These are phyloP conservation scores for Adelges cooleyi DNA, from an alignment of 1,140 invertebrate species.

Conservation along the genomic window DNA sequence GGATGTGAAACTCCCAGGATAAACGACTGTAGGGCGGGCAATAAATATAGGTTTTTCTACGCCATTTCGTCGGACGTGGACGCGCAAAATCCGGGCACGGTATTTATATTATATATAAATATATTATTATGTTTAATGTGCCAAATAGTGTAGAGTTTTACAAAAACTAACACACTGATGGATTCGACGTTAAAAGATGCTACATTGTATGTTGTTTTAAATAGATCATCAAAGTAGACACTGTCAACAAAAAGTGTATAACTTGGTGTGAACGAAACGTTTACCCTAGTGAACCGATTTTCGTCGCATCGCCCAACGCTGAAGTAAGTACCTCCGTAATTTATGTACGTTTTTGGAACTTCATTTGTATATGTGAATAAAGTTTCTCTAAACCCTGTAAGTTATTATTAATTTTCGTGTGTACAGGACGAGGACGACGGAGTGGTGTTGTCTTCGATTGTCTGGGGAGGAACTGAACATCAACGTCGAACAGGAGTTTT, in stretches of 20 bases:
- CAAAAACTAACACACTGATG: no score
- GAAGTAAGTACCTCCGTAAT: conserved; percentile 41
- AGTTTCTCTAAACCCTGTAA: neutral
- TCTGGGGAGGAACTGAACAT: conserved; percentile 47
- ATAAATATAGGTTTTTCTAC: conserved; percentile 70
- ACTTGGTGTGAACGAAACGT: conserved; percentile 60
- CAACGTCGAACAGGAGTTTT: conserved; percentile 52
- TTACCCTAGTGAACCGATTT: conserved; percentile 79
- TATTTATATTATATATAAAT: no score
- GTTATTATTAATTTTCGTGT: neutral
- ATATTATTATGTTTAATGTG: no score
- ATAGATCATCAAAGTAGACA: conserved; percentile 71
- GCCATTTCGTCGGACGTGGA: conserved; percentile 80
- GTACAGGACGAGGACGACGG: conserved; percentile 60
- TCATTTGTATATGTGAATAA: neutral
- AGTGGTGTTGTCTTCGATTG: conserved; percentile 53
- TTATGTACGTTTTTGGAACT: neutral
- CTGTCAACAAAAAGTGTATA: conserved; percentile 46
- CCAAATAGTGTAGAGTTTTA: no score
- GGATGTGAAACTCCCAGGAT: conserved; percentile 76
- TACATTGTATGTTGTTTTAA: conserved; percentile 32
- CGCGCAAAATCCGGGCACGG: conserved; percentile 62
- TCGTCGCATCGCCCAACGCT: conserved; percentile 56
- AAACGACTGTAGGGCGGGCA: conserved; percentile 54
- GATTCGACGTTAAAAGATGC: no score